phyloP scores from a whole-genome alignment of 2,888 invertebrate genomes.

The Candidula unifasciata region DNA sequence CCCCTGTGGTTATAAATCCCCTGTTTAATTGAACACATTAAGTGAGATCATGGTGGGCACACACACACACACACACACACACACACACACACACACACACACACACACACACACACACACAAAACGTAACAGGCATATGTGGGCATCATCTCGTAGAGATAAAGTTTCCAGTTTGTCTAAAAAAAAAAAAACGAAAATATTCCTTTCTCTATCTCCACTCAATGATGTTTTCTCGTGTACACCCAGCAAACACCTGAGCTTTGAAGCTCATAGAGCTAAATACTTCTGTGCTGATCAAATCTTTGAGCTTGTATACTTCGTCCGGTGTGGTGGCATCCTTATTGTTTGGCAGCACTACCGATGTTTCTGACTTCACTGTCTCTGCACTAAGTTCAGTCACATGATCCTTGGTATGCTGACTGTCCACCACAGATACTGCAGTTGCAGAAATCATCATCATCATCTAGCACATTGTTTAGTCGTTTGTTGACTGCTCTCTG shows the following conservation, averaged over 20 bases:
- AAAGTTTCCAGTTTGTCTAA: slow-evolving; percentile 59
- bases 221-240: slow-evolving; percentile 49
- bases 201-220: slow-evolving; percentile 57
- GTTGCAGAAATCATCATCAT: slow-evolving; percentile 60
- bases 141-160: slow-evolving; percentile 56
- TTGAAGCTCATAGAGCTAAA: slow-evolving; percentile 54
- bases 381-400: background rate
- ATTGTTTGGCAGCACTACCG: slow-evolving; percentile 62
- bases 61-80: too few species aligned
- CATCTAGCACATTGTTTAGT: slow-evolving; percentile 59
- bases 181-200: slow-evolving; percentile 63
- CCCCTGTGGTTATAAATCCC: too few species aligned
- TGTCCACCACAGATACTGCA: slow-evolving; percentile 59
- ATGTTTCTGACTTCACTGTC: slow-evolving; percentile 7
- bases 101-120: background rate
- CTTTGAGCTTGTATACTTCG: slow-evolving; percentile 65
- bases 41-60: too few species aligned
- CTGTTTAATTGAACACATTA: too few species aligned
- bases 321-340: slow-evolving; percentile 60
- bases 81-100: background rate
- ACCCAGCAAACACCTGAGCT: slow-evolving; percentile 59
- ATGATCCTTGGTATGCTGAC: slow-evolving; percentile 9
- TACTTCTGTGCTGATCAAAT: slow-evolving; percentile 56
- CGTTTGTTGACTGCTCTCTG: slow-evolving; percentile 62
- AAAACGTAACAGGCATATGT: slow-evolving; percentile 40